A percentile compares a stretch with the other conserved stretches of the same genome.
Evolutionary conservation across 2,888 invertebrate genomes (phyloP).

Genomic region (Nomada goodeniana): DNA sequence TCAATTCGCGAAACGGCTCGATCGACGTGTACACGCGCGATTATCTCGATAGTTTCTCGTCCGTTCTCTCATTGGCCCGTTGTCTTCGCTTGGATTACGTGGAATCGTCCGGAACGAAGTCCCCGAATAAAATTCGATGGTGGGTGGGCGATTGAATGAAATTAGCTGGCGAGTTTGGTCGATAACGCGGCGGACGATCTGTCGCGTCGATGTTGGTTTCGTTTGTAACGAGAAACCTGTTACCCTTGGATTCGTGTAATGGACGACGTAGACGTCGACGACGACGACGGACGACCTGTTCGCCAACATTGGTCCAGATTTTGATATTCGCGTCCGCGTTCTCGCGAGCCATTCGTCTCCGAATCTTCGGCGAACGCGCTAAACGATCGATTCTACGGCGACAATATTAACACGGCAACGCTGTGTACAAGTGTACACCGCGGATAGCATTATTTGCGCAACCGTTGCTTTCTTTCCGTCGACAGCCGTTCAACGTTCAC

Average conservation of each 20-base stretch:
- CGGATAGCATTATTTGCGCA: not conserved
- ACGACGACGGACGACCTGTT: constrained; percentile 11
- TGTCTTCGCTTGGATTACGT: not conserved
- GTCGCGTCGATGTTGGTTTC: constrained; percentile 54
- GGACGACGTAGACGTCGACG: constrained; percentile 33
- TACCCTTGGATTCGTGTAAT: constrained; percentile 44
- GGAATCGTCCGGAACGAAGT: constrained; percentile 22
- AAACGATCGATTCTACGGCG: not conserved
- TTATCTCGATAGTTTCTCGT: no score
- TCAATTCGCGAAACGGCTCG: no score
- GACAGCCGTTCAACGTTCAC: constrained; percentile 1
- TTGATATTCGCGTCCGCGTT: constrained; percentile 22
- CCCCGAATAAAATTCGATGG: constrained; percentile 41
- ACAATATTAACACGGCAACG: constrained; percentile 10
- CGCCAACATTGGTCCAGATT: constrained; percentile 23
- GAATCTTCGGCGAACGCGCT: no score
- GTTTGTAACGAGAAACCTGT: constrained; percentile 78
- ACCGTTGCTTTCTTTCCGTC: not conserved
- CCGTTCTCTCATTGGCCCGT: not conserved
- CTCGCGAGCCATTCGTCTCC: not conserved
- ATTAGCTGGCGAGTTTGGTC: constrained; percentile 76
- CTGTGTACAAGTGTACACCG: not conserved
- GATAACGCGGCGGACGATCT: constrained; percentile 58
- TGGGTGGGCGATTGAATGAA: constrained; percentile 75
- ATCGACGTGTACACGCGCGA: not conserved